Percentiles rank a stretch among this genome's conserved stretches.
Evolutionary conservation across 2,113 vertebrate genomes (phyloP).

Genomic region (Diadophis punctatus): DNA sequence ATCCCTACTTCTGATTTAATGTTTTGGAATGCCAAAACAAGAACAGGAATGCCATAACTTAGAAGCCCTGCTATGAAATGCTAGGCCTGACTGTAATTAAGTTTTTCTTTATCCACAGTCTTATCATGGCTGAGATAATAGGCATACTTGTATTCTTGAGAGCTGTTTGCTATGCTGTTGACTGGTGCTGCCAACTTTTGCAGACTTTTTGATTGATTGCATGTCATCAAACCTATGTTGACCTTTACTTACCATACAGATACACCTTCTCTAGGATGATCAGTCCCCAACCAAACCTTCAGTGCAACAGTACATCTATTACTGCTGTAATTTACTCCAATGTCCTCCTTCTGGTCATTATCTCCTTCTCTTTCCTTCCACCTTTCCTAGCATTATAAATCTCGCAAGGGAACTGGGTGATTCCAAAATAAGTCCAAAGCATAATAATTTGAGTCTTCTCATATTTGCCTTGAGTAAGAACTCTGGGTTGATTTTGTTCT

Average conservation of each 20-base stretch:
- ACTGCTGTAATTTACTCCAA: background rate
- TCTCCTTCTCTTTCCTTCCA: background rate
- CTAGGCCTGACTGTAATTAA: background rate
- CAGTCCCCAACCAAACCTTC: background rate
- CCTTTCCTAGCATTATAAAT: background rate
- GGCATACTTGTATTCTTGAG: background rate
- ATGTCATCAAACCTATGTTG: background rate
- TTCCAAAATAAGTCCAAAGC: background rate
- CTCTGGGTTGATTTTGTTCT: background rate
- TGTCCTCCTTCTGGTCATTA: background rate
- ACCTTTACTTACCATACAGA: background rate
- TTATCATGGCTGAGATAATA: background rate
- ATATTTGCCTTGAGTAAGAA: background rate
- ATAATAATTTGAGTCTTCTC: background rate
- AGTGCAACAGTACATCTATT: background rate
- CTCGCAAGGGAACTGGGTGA: background rate
- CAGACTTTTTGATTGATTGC: background rate
- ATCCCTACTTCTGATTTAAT: background rate
- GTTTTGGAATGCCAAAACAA: background rate
- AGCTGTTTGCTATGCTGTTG: background rate
- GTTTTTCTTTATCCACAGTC: background rate
- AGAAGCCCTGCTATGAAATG: background rate
- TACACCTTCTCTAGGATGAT: background rate
- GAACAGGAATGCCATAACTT: background rate
- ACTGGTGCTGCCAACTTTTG: background rate